Evolutionary conservation across 2,113 vertebrate species (phyloP).

Genomic region (Triplophysa dalaica): DNA sequence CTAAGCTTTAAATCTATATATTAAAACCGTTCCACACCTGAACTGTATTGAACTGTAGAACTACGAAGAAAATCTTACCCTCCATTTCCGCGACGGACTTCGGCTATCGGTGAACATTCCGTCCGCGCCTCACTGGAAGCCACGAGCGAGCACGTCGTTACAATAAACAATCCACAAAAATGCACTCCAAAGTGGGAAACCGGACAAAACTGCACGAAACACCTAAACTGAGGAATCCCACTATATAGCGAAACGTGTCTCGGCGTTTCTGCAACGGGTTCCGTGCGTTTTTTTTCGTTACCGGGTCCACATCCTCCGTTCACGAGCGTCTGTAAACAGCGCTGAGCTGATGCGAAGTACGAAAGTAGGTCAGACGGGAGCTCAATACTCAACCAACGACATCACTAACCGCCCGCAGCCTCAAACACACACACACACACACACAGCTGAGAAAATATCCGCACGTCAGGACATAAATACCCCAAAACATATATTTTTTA

Average conservation of each 20-base stretch:
- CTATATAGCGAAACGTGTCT: constrained; percentile 53
- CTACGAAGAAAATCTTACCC: not conserved
- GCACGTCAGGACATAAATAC: not conserved
- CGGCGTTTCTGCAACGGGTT: constrained; percentile 28
- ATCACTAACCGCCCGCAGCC: constrained; percentile 63
- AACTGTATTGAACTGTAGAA: too few species aligned
- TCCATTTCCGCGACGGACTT: constrained; percentile 8
- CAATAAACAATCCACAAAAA: not conserved
- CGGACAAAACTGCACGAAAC: not conserved
- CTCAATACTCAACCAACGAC: constrained; percentile 68
- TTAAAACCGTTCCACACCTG: not conserved
- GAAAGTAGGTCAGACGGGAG: constrained; percentile 83
- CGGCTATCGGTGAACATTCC: not conserved
- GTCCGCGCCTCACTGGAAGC: not conserved
- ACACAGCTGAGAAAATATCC: not conserved
- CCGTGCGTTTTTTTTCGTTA: constrained; percentile 59
- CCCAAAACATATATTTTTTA: not conserved
- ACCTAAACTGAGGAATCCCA: constrained; percentile 48
- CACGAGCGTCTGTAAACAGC: constrained; percentile 72
- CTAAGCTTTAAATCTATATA: not conserved
- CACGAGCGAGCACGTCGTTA: not conserved
- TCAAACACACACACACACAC: constrained; percentile 40
- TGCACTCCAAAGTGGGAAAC: not conserved
- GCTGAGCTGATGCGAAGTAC: constrained; percentile 67
- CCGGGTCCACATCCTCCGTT: constrained; percentile 66